Conservation (phyloP, 2,797 vertebrate genomes). For the Myiotriccus ornatus region DNA sequence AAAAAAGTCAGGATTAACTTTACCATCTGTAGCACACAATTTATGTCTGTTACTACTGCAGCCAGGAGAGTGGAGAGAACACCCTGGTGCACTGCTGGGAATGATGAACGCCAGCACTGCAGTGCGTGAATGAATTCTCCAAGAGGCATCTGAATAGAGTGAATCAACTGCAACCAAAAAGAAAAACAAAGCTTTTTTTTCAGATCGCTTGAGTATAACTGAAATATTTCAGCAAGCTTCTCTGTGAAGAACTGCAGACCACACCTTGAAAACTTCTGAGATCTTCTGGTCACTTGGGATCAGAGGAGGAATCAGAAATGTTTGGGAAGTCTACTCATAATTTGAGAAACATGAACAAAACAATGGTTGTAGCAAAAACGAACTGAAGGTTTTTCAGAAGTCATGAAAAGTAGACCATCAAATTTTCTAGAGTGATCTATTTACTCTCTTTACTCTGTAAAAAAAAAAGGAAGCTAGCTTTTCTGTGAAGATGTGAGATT, state of each 20-base stretch:
- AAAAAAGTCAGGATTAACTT: background rate
- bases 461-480: background rate
- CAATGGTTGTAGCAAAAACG: background rate
- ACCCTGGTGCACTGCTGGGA: constrained; percentile 73
- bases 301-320: background rate
- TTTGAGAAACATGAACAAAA: background rate
- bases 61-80: constrained; percentile 87
- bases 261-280: background rate
- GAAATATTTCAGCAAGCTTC: background rate
- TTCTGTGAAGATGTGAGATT: background rate
- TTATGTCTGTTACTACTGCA: constrained; percentile 85
- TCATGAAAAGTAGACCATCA: background rate
- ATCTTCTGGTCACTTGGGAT: background rate
- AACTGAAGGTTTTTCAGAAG: background rate
- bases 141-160: constrained; percentile 76
- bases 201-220: background rate
- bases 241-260: background rate
- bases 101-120: constrained; percentile 72
- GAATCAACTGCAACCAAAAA: constrained; percentile 79
- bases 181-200: background rate
- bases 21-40: constrained; percentile 84
- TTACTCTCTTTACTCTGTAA: background rate
- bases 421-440: background rate
- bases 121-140: constrained; percentile 80
- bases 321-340: background rate